These are phyloP conservation scores for Leptopterna dolabrata DNA, from an alignment of 2,888 invertebrate species.

Conservation along the genomic window DNA sequence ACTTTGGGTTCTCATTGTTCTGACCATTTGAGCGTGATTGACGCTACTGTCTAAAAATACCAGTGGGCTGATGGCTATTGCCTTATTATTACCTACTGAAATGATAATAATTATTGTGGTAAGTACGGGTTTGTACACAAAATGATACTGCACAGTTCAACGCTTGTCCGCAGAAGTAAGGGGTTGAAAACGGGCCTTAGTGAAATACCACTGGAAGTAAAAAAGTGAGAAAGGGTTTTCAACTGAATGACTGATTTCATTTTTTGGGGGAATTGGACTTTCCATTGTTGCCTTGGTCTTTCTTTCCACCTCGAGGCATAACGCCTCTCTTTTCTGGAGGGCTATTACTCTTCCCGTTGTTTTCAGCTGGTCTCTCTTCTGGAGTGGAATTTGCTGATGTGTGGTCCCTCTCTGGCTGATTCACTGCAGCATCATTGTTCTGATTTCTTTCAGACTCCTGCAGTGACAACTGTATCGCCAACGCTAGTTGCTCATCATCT, in stretches of 20 bases:
- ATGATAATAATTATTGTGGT: too few relatives aligned
- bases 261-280: neutral
- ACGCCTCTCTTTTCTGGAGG: neutral
- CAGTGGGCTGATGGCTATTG: too few relatives aligned
- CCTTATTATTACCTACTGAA: too few relatives aligned
- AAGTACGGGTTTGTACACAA: too few relatives aligned
- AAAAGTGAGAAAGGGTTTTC: too few relatives aligned
- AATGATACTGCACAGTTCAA: too few relatives aligned
- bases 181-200: too few relatives aligned
- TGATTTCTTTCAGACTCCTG: neutral
- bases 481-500: conserved; percentile 24
- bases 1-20: too few relatives aligned
- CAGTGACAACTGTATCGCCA: conserved; percentile 37
- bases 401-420: neutral
- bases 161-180: too few relatives aligned
- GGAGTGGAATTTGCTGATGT: neutral
- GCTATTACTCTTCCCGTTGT: neutral
- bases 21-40: too few relatives aligned
- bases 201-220: neutral
- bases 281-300: neutral
- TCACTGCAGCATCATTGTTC: neutral
- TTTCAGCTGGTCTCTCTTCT: neutral
- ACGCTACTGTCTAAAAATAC: too few relatives aligned
- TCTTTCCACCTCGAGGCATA: neutral
- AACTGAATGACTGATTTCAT: neutral